Conservation (phyloP, 2,113 vertebrate genomes). For the Microtus ochrogaster region DNA sequence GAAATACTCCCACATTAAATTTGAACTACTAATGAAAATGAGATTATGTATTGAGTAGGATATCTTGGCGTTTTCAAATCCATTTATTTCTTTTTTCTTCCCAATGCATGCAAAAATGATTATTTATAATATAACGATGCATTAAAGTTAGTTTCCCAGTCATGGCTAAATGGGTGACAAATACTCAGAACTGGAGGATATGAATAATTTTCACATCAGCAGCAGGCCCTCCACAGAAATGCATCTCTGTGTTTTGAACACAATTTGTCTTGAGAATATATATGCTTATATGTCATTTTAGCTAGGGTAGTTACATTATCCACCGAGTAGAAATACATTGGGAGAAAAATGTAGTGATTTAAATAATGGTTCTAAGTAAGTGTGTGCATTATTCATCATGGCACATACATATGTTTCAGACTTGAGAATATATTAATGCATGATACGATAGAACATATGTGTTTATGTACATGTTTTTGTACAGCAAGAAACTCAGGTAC, state of each 20-base stretch:
- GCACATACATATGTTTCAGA: not conserved
- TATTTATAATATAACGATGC: not conserved
- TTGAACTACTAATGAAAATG: not conserved
- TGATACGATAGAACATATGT: not conserved
- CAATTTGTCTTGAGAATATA: not conserved
- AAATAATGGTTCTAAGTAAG: conserved; percentile 15
- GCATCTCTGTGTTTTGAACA: not conserved
- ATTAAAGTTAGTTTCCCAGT: conserved; percentile 8
- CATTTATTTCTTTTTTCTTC: not conserved
- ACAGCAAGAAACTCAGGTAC: not conserved
- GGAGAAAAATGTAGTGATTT: not conserved
- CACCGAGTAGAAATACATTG: not conserved
- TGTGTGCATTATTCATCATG: not conserved
- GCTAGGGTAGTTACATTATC: not conserved
- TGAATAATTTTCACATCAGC: not conserved
- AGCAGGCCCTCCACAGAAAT: not conserved
- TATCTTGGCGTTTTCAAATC: not conserved
- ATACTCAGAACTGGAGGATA: not conserved
- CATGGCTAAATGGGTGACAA: not conserved
- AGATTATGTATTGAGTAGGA: not conserved
- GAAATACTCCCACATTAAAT: not conserved
- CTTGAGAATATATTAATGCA: not conserved
- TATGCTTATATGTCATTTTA: not conserved
- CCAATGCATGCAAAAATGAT: not conserved
- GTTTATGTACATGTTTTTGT: not conserved